Percentiles rank a stretch among this genome's conserved stretches.
phyloP scores from a whole-genome alignment of 2,113 vertebrate species.

The Pholis gunnellus region DNA sequence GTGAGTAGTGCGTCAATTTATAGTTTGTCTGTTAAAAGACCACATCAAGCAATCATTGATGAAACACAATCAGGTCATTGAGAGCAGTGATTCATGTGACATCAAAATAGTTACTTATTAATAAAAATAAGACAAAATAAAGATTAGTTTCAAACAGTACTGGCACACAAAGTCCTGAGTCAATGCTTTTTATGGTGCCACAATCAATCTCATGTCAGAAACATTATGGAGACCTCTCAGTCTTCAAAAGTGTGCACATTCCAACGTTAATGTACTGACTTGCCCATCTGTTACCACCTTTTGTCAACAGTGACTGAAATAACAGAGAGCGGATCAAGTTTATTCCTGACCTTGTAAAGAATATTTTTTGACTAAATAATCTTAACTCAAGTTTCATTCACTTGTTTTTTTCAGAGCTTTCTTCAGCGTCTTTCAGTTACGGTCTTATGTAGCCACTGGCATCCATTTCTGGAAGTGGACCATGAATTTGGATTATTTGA shows the following conservation, averaged over 20 bases:
- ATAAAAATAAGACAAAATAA: neutral
- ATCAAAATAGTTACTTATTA: slow-evolving; percentile 47
- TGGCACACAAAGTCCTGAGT: neutral
- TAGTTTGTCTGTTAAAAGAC: neutral
- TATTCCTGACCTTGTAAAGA: neutral
- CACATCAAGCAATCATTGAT: neutral
- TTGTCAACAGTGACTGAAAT: slow-evolving; percentile 18
- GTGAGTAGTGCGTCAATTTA: slow-evolving; percentile 34
- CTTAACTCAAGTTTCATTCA: neutral
- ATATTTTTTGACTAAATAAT: neutral
- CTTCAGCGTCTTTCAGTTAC: neutral
- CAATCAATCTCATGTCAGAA: slow-evolving; percentile 10
- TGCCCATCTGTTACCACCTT: neutral
- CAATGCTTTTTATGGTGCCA: neutral
- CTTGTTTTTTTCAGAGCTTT: neutral
- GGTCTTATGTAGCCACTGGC: neutral
- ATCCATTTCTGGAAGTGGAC: neutral
- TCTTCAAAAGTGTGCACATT: slow-evolving; percentile 2
- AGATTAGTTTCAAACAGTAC: neutral
- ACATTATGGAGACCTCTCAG: neutral
- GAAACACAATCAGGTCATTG: neutral
- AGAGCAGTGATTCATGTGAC: neutral
- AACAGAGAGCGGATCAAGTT: neutral
- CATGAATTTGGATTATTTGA: neutral
- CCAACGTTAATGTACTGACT: rapidly evolving